phyloP scores from a whole-genome alignment of 2,888 invertebrate genomes.

The Drosophila subsilvestris region DNA sequence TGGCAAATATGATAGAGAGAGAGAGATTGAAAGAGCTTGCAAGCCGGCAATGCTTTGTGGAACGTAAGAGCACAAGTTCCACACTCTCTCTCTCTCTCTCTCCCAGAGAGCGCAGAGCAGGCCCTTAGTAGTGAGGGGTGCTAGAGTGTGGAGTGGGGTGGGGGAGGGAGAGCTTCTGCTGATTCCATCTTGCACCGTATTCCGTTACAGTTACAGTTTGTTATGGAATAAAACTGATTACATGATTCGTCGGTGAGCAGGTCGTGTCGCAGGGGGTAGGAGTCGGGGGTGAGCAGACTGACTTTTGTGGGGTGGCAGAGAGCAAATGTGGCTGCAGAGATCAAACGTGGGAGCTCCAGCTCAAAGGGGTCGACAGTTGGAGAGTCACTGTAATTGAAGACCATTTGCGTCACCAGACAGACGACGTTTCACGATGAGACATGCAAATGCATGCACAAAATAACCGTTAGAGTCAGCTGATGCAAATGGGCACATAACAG shows the following conservation, averaged over 20 bases:
- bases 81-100: not conserved
- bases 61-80: constrained; percentile 23
- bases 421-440: constrained; percentile 31
- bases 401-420: constrained; percentile 64
- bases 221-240: constrained; percentile 48
- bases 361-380: constrained; percentile 53
- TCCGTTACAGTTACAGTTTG: constrained; percentile 21
- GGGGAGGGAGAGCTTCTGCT: not conserved
- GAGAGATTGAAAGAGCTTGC: constrained; percentile 18
- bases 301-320: constrained; percentile 1
- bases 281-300: constrained; percentile 4
- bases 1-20: not conserved
- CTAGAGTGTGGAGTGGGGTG: not conserved
- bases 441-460: constrained; percentile 56
- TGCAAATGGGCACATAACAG: constrained; percentile 6
- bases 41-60: constrained; percentile 33
- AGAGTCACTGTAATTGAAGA: constrained; percentile 21
- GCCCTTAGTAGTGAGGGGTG: not conserved
- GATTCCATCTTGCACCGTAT: not conserved
- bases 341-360: constrained; percentile 3
- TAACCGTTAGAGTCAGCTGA: constrained; percentile 50
- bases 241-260: constrained; percentile 65
- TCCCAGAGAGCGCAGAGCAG: not conserved
- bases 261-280: constrained; percentile 47
- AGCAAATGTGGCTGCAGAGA: not conserved